Evolutionary conservation across 2,888 invertebrate genomes (phyloP), one percentile per base, ranked within the genome.

Genomic region (Myopa tessellatipennis): DNA sequence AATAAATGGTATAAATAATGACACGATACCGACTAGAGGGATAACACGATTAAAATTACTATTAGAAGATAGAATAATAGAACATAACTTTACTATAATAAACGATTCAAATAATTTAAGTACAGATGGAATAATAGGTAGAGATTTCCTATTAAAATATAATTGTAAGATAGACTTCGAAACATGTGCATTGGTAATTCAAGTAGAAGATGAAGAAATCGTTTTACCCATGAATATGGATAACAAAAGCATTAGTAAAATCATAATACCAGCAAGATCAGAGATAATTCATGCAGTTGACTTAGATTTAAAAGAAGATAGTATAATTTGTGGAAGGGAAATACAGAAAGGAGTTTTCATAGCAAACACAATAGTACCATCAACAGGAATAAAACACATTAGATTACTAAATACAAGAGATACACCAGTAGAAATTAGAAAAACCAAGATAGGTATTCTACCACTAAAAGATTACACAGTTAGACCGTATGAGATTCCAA

Each of bases 41-140:
- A 70, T 8, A 70, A 52, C 5, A 10, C 18, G 4, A 52, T 12
- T 70, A 70, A 14, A 52, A 70, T 26, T 70, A 12, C 3, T 5
- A 8, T 3, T 52, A 26, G 50, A 70, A 52, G 18, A 52, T 14
- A 26, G 50, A 18, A 34, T 52, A 8, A 70, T 70, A n/a, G 10
- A 45, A 12, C 70, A 70, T 14, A 26, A 70, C 50, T 70, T 70
- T 34, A 45, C 50, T 26, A 12, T 52, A 52, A 18, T 70, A 26
- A 2, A 26, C 2, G 26, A 26, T 26, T 26, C 26, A 26, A 69
- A 18, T 50, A 40, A 40, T 10, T 45, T 69, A 50, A 18, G 4
- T 6, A 69, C 69, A 40, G 70, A 52, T 50, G 70, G 70, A 70
- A 70, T 70, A 10, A 18, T 70, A 52, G 52, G 70, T 16, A 70